Percentiles rank a stretch among this genome's conserved stretches.
These are phyloP conservation scores for Lophotis ruficrista DNA, from an alignment of 2,113 vertebrate genomes.

Conservation along the genomic window DNA sequence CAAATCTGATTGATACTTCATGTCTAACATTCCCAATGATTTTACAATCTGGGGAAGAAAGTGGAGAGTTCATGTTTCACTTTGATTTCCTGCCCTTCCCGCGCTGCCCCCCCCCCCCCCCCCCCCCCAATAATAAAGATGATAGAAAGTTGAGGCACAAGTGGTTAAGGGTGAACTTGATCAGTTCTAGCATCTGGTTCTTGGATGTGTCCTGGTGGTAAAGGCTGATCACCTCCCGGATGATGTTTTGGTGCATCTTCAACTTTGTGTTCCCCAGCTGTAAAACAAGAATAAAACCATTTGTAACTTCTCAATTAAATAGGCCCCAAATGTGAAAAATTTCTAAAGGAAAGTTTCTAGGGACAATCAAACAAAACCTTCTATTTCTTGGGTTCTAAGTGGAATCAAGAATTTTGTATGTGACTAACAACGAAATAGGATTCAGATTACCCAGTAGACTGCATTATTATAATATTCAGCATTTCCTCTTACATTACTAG, in stretches of 20 bases:
- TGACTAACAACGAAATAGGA: neutral
- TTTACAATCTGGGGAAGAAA: constrained; percentile 17
- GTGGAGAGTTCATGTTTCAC: neutral
- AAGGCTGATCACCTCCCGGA: constrained; percentile 39
- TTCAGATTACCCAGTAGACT: neutral
- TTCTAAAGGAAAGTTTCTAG: neutral
- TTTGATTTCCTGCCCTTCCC: neutral
- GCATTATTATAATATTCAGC: neutral
- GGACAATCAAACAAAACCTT: neutral
- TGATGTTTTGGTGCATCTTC: constrained; percentile 55
- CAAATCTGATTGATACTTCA: neutral
- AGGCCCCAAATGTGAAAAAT: neutral
- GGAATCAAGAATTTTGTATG: neutral
- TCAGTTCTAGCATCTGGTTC: constrained; percentile 59
- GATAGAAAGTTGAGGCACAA: constrained; percentile 65
- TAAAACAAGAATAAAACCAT: constrained; percentile 31
- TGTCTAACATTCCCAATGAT: neutral
- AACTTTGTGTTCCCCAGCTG: constrained; percentile 48
- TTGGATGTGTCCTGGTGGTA: constrained; percentile 61
- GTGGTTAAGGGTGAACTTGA: constrained; percentile 62
- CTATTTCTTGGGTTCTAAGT: neutral
- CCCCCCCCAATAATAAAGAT: constrained; percentile 35
- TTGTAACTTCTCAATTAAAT: neutral
- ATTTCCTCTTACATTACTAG: neutral
- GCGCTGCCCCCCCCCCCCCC: neutral